phyloP scores from a whole-genome alignment of 92 coral and sea anemone species.

The Palythoa heliodiscus region DNA sequence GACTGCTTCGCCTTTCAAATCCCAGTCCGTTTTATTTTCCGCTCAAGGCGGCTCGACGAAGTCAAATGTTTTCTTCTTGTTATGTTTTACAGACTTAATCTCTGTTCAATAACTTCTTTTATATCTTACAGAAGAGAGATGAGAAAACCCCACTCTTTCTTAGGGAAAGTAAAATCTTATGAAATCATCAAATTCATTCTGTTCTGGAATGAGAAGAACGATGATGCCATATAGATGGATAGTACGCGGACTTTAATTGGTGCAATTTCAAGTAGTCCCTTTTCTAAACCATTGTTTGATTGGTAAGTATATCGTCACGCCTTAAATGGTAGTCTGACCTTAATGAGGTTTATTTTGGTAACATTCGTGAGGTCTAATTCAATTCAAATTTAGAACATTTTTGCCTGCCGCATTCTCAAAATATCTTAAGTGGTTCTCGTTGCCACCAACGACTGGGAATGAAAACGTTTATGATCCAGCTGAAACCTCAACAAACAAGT shows the following conservation, averaged over 20 bases:
- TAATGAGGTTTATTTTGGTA: constrained; percentile 32
- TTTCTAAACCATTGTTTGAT: constrained; percentile 4
- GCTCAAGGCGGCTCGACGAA: constrained; percentile 34
- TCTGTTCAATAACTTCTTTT: neutral
- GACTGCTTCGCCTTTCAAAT: constrained; percentile 25
- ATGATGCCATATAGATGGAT: constrained; percentile 17
- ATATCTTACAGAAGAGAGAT: neutral
- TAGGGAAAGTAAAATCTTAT: constrained; percentile 26
- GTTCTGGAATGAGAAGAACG: constrained; percentile 46
- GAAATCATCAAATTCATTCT: constrained; percentile 44
- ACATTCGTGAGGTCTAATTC: constrained; percentile 12
- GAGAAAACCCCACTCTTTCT: constrained; percentile 28
- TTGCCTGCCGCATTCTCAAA: constrained; percentile 30
- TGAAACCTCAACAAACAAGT: neutral
- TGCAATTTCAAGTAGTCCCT: neutral
- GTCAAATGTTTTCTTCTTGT: constrained; percentile 4
- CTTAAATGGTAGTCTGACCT: constrained; percentile 42
- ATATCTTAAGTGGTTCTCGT: constrained; percentile 10
- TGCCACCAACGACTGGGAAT: constrained; percentile 7
- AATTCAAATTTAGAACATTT: constrained; percentile 43
- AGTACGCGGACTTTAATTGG: constrained; percentile 20
- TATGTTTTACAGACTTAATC: neutral
- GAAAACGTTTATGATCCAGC: neutral
- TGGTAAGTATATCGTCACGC: constrained; percentile 35
- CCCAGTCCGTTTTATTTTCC: neutral